Evolutionary conservation across 2,113 vertebrate genomes (phyloP).

Genomic region (Vulpes ferrilata): DNA sequence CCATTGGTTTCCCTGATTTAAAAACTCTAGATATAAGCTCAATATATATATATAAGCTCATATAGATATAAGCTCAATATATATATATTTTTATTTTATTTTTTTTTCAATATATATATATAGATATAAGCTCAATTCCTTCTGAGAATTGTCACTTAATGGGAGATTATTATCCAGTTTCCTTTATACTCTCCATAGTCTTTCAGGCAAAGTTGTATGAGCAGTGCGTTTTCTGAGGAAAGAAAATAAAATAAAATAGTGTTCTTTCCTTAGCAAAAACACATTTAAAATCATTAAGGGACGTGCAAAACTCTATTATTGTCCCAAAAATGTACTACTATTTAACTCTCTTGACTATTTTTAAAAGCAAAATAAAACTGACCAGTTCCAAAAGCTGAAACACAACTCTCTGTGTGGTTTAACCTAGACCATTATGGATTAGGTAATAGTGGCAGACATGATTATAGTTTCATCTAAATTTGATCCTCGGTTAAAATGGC

Average conservation of each 20-base stretch:
- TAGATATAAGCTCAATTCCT: not conserved
- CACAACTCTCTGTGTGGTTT: constrained; percentile 3
- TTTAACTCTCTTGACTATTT: not conserved
- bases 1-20: not conserved
- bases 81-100: too few relatives aligned
- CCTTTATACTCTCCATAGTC: not conserved
- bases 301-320: not conserved
- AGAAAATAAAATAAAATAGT: not conserved
- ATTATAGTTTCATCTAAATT: constrained; percentile 66
- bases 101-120: too few relatives aligned
- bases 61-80: not conserved
- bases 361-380: not conserved
- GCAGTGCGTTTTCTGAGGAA: not conserved
- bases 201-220: not conserved
- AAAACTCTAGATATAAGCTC: not conserved
- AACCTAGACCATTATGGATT: not conserved
- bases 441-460: constrained; percentile 58
- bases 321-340: not conserved
- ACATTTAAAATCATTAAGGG: not conserved
- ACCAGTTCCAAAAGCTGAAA: not conserved
- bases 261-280: not conserved
- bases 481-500: constrained; percentile 48
- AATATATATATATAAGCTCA: not conserved
- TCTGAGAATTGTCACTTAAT: not conserved
- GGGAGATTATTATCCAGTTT: not conserved